Evolutionary conservation across 2,888 invertebrate species (phyloP).

Genomic region (Mylabris sibirica): DNA sequence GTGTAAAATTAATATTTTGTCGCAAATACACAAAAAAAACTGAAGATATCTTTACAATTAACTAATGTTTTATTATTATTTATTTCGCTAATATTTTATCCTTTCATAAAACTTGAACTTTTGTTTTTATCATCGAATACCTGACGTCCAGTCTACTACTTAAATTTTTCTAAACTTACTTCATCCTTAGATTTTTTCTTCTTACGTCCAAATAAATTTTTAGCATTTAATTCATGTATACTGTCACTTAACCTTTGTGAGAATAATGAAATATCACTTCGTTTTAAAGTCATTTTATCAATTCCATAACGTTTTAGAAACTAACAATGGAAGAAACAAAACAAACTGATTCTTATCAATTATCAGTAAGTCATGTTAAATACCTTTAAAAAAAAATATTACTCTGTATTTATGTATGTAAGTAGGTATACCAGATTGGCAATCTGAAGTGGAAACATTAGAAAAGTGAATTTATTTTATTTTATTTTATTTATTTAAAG

Average conservation of each 20-base stretch:
- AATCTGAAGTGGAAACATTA: too few species aligned
- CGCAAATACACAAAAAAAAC: too few species aligned
- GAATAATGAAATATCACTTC: constrained; percentile 36
- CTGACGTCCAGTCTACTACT: not conserved
- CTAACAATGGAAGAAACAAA: not conserved
- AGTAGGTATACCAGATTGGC: not conserved
- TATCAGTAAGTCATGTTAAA: not conserved
- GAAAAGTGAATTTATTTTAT: too few species aligned
- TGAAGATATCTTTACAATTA: too few species aligned
- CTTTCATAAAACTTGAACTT: not conserved
- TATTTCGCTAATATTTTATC: not conserved
- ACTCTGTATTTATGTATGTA: not conserved
- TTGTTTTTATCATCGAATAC: not conserved
- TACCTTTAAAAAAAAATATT: not conserved
- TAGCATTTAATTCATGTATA: constrained; percentile 52
- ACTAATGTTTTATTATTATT: too few species aligned
- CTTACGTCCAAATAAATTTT: constrained; percentile 45
- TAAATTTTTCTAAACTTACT: constrained; percentile 24
- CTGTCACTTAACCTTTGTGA: constrained; percentile 46
- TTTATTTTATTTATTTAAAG: too few species aligned
- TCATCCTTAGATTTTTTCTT: constrained; percentile 42
- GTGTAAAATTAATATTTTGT: too few species aligned
- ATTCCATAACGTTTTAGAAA: not conserved
- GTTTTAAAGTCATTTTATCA: constrained; percentile 36
- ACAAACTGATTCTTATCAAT: not conserved